Percentiles rank a stretch among this genome's conserved stretches.
Evolutionary conservation across 2,113 vertebrate species (phyloP).

Genomic region (Asarcornis scutulata): DNA sequence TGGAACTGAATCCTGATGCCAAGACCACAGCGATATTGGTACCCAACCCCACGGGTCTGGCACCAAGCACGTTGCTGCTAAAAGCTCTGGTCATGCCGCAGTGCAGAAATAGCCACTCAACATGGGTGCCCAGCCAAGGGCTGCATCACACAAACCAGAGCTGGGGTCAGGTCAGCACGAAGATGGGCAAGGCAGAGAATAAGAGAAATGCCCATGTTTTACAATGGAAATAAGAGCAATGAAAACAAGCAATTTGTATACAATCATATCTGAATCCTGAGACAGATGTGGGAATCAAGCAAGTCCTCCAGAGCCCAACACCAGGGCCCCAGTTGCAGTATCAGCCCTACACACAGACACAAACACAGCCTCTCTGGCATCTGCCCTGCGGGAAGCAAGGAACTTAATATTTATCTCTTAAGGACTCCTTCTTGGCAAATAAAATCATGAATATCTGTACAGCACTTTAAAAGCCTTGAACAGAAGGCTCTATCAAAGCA

Average conservation of each 20-base stretch:
- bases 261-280: background rate
- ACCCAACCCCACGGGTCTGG: background rate
- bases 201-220: background rate
- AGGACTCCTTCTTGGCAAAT: slow-evolving; percentile 37
- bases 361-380: background rate
- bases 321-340: background rate
- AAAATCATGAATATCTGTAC: slow-evolving; percentile 6
- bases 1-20: background rate
- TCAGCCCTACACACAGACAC: background rate
- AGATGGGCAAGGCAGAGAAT: background rate
- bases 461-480: slow-evolving; percentile 37
- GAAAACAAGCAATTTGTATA: background rate
- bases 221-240: background rate
- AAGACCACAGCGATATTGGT: background rate
- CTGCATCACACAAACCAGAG: background rate
- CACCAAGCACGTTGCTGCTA: background rate
- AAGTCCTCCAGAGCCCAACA: background rate
- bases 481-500: slow-evolving; percentile 54
- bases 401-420: slow-evolving; percentile 45
- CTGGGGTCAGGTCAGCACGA: background rate
- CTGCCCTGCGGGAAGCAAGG: slow-evolving; percentile 6
- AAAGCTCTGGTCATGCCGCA: background rate
- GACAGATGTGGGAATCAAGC: background rate
- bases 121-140: background rate
- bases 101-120: background rate